Conservation (phyloP, 1,140 invertebrate genomes). For the Eumaeus atala region DNA sequence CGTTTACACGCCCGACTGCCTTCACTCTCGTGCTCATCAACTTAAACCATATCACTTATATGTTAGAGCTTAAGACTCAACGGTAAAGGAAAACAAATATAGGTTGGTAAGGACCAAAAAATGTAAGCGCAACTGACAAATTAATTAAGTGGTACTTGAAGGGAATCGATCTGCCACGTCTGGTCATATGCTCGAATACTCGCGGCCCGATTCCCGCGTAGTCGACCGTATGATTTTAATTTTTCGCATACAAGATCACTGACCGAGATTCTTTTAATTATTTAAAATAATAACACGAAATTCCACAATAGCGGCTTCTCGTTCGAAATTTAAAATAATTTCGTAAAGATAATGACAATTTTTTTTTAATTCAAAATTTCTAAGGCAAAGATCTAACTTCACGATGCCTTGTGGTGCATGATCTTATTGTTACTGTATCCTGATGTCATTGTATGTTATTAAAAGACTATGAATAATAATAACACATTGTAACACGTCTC, state of each 20-base stretch:
- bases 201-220: slow-evolving; percentile 23
- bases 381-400: no score
- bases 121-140: slow-evolving; percentile 35
- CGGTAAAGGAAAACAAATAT: slow-evolving; percentile 13
- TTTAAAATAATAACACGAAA: no score
- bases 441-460: no score
- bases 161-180: slow-evolving; percentile 33
- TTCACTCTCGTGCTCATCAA: slow-evolving; percentile 1
- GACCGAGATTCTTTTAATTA: slow-evolving; percentile 23
- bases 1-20: slow-evolving; percentile 20
- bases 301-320: no score
- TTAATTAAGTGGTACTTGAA: slow-evolving; percentile 36
- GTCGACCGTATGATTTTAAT: slow-evolving; percentile 23
- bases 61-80: slow-evolving; percentile 16
- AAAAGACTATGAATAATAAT: no score
- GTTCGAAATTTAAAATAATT: no score
- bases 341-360: no score
- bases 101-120: slow-evolving; percentile 29
- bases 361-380: no score
- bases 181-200: slow-evolving; percentile 34
- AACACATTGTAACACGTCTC: no score
- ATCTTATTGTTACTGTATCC: no score
- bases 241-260: slow-evolving; percentile 22
- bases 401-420: no score
- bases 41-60: slow-evolving; percentile 3